These are phyloP conservation scores for Echinometra lucunter DNA, from an alignment of 53 echinoderm and acorn worm genomes.

Conservation along the genomic window DNA sequence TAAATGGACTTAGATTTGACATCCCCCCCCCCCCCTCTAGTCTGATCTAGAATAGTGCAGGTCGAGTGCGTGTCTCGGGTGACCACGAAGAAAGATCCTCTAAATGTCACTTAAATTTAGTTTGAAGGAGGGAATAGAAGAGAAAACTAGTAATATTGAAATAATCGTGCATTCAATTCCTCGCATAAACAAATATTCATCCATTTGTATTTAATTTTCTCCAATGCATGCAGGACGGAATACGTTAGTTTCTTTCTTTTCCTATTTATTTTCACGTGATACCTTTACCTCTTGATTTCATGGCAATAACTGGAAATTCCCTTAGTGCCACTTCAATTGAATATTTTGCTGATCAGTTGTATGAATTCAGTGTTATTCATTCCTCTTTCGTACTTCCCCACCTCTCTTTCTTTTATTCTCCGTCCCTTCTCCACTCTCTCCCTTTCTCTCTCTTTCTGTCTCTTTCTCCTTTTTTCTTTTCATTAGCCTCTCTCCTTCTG, in stretches of 20 bases:
- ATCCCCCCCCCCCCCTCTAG: background rate
- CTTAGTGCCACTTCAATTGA: too few species aligned
- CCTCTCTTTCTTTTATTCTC: background rate
- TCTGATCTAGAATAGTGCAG: slow-evolving; percentile 34
- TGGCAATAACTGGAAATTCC: too few species aligned
- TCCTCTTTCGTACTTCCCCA: background rate
- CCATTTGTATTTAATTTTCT: too few species aligned
- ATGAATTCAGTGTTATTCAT: background rate
- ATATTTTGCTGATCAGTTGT: background rate
- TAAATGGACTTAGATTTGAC: slow-evolving; percentile 53
- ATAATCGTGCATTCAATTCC: background rate
- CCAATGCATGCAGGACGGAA: too few species aligned
- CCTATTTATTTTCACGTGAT: too few species aligned
- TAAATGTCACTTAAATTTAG: background rate
- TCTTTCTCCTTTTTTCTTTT: background rate
- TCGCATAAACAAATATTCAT: too few species aligned
- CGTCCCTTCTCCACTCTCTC: background rate
- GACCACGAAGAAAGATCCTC: background rate
- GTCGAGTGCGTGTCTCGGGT: slow-evolving; percentile 12
- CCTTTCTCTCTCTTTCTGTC: background rate
- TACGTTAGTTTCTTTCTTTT: too few species aligned
- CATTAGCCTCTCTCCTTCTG: background rate
- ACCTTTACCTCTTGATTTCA: too few species aligned
- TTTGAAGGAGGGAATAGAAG: background rate
- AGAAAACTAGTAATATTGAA: background rate